Base-by-base conservation (phyloP, 2,888 invertebrate genomes). In the Drosophila bunnanda region DNA sequence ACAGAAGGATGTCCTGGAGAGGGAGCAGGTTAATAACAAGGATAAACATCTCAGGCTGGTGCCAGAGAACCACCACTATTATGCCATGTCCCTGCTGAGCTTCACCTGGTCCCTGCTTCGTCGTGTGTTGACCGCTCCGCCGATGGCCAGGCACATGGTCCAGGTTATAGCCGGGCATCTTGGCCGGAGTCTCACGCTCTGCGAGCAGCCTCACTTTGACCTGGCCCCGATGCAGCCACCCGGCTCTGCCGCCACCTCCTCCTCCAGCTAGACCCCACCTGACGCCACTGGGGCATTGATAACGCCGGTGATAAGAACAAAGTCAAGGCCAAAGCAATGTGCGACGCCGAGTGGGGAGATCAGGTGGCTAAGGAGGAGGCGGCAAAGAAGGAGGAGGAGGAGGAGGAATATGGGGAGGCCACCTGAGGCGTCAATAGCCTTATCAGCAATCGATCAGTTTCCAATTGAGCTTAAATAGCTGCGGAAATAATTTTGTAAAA, bases 81-180 rank as follows among this genome's bases (percentile, higher is more conserved):
- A 7, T 17, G 17, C 25, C 61, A 4, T 13, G 4, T 41, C 64
- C 15, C 28, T 64, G 0, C 39, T 64, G 15, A 41, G 39, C 34
- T 30, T 25, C 25, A 28, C 62, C 4, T 64, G 64, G 64, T 61
- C 61, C 7, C 38, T 61, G 13, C 62, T 64, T 0, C 61, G 64
- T 20, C 39, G 61, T 12, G 15, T 97, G 96, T 76, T 99, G 98
- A 91, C 38, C n/a, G 52, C 34, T 17, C 72, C 64, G 22, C 56
- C 43, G 36, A 66, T 92, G 60, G 89, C 88, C 39, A 82, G 82
- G 68, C 91, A 90, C 71, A 75, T 92, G 76, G 93, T 93, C 88
- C 93, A 94, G 82, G 83, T 95, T 75, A 93, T 94, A 72, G 93
- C 36, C n/a, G 38, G 44, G 4, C 44, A 22, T 4, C 34, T 70